These are phyloP conservation scores for Aplysia californica DNA, from an alignment of 1,140 invertebrate genomes.

Conservation along the genomic window DNA sequence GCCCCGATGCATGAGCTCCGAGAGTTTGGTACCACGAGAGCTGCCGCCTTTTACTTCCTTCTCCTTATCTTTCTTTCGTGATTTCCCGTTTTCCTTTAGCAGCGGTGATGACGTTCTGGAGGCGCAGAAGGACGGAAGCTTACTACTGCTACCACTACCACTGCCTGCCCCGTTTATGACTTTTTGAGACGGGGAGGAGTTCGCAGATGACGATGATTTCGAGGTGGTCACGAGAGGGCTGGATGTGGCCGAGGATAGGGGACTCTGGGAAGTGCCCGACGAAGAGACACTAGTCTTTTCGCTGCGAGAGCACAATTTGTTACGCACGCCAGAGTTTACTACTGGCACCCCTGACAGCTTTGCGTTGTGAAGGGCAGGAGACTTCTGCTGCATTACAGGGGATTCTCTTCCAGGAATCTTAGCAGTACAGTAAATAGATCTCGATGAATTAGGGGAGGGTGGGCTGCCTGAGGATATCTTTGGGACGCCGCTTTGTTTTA, in stretches of 20 bases:
- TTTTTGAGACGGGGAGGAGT: conserved; percentile 1
- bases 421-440: conserved; percentile 24
- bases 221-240: conserved; percentile 12
- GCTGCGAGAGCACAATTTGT: neutral
- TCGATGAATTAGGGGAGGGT: conserved; percentile 13
- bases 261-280: conserved; percentile 26
- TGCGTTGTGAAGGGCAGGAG: neutral
- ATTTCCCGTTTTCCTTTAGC: conserved; percentile 46
- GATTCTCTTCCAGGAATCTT: conserved; percentile 38
- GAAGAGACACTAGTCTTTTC: conserved; percentile 26
- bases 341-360: neutral
- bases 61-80: conserved; percentile 32
- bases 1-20: conserved; percentile 9
- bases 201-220: neutral
- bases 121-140: conserved; percentile 19
- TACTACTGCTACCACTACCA: no score
- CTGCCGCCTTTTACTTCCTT: conserved; percentile 23
- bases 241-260: conserved; percentile 13
- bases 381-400: neutral
- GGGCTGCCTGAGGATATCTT: conserved; percentile 23
- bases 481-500: conserved; percentile 26
- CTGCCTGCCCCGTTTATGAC: no score
- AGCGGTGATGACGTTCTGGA: conserved; percentile 41
- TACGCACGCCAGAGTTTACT: neutral
- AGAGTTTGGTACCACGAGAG: neutral